A percentile compares a stretch with the other conserved stretches of the same genome.
Conservation (phyloP, 1,140 invertebrate genomes). For the Calosoma granatense region DNA sequence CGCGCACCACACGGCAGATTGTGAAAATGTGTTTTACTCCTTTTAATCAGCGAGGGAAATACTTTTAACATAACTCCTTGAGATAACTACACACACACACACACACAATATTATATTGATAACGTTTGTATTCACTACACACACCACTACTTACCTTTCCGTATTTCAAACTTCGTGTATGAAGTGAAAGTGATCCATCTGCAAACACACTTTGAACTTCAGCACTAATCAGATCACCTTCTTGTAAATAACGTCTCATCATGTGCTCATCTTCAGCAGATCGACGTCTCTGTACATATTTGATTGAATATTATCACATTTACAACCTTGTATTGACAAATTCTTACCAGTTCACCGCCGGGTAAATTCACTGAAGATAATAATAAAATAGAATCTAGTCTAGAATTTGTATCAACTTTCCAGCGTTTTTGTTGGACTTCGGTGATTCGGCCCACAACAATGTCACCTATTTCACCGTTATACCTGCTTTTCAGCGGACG, state of each 20-base stretch:
- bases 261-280: slow-evolving; percentile 95
- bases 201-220: slow-evolving; percentile 90
- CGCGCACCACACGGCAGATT: slow-evolving; percentile 82
- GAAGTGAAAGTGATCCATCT: slow-evolving; percentile 86
- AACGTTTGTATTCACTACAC: slow-evolving; percentile 1
- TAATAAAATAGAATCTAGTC: slow-evolving; percentile 78
- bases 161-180: slow-evolving; percentile 94
- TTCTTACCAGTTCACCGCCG: slow-evolving; percentile 83
- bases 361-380: slow-evolving; percentile 94
- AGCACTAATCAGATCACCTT: slow-evolving; percentile 95
- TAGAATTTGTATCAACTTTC: slow-evolving; percentile 91
- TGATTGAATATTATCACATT: background rate
- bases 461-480: slow-evolving; percentile 94
- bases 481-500: slow-evolving; percentile 81
- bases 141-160: slow-evolving; percentile 63
- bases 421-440: slow-evolving; percentile 87
- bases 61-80: slow-evolving; percentile 89
- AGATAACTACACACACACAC: slow-evolving; percentile 48
- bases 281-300: slow-evolving; percentile 58
- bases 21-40: slow-evolving; percentile 94
- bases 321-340: background rate
- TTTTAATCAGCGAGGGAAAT: slow-evolving; percentile 83
- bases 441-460: slow-evolving; percentile 87
- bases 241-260: slow-evolving; percentile 90
- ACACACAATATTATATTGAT: no score